A percentile compares a stretch with the other conserved stretches of the same genome.
phyloP scores from a whole-genome alignment of 2,797 vertebrate genomes.

The Melanotaenia nigrans region DNA sequence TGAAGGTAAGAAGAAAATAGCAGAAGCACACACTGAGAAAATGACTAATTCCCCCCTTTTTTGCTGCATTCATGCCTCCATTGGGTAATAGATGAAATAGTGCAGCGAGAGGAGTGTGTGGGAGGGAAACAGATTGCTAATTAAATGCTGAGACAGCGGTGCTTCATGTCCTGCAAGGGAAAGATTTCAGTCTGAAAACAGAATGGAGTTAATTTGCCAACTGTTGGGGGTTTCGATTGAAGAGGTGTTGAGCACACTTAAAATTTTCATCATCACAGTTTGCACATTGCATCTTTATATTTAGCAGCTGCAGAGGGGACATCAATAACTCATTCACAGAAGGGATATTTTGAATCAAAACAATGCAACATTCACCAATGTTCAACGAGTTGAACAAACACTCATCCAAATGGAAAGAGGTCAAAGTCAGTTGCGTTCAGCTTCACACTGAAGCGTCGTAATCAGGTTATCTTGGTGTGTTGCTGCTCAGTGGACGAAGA shows the following conservation, averaged over 20 bases:
- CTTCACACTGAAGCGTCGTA: conserved; percentile 55
- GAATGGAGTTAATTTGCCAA: conserved; percentile 64
- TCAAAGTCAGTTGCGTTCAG: conserved; percentile 44
- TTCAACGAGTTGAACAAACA: conserved; percentile 3
- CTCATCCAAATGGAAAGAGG: conserved; percentile 6
- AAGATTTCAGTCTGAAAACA: conserved; percentile 58
- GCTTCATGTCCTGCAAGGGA: conserved; percentile 55
- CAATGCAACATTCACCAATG: neutral
- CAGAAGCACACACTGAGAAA: conserved; percentile 5
- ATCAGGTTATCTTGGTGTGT: conserved; percentile 67
- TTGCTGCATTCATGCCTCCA: conserved; percentile 25
- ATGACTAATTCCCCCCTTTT: conserved; percentile 16
- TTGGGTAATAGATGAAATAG: conserved; percentile 52
- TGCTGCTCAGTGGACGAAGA: conserved; percentile 28
- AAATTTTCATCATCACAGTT: conserved; percentile 45
- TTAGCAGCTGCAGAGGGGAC: conserved; percentile 2
- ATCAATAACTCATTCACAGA: neutral
- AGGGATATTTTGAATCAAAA: neutral
- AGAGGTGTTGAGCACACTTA: conserved; percentile 42
- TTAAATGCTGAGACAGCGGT: conserved; percentile 60
- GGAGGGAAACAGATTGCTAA: conserved; percentile 65
- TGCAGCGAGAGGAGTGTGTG: conserved; percentile 33
- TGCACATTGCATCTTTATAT: neutral
- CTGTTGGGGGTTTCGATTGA: conserved; percentile 37
- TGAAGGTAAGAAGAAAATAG: conserved; percentile 20